These are phyloP conservation scores for Colletes latitarsis DNA, from an alignment of 1,140 invertebrate genomes.

Conservation along the genomic window DNA sequence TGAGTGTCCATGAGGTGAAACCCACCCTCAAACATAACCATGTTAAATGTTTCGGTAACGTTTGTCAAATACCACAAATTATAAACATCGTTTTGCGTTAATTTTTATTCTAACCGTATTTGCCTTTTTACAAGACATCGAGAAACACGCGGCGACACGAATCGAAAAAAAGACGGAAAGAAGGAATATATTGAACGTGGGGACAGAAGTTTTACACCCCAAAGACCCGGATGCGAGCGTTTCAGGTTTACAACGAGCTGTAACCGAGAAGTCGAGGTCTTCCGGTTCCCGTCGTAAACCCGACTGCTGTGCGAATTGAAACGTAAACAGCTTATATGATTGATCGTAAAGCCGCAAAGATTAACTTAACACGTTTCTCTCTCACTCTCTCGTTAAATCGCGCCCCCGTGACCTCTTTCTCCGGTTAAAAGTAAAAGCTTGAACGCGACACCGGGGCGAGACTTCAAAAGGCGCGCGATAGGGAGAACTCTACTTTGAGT, in stretches of 20 bases:
- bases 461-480: not conserved
- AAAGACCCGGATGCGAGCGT: too few species aligned
- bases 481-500: not conserved
- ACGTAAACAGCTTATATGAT: conserved; percentile 61
- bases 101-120: too few species aligned
- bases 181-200: too few species aligned
- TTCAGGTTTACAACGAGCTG: not conserved
- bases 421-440: not conserved
- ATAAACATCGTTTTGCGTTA: too few species aligned
- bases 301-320: conserved; percentile 21
- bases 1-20: too few species aligned
- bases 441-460: too few species aligned
- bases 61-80: too few species aligned
- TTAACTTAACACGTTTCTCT: conserved; percentile 43
- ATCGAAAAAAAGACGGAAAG: too few species aligned
- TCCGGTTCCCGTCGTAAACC: conserved; percentile 34
- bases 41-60: too few species aligned
- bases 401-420: not conserved
- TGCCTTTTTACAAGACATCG: too few species aligned
- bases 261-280: not conserved
- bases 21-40: too few species aligned
- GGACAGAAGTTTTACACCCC: not conserved
- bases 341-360: conserved; percentile 59
- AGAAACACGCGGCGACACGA: too few species aligned
- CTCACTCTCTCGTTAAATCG: not conserved